A percentile compares a stretch with the other conserved stretches of the same genome.
phyloP scores from a whole-genome alignment of 2,797 vertebrate species.

The Helarctos malayanus region DNA sequence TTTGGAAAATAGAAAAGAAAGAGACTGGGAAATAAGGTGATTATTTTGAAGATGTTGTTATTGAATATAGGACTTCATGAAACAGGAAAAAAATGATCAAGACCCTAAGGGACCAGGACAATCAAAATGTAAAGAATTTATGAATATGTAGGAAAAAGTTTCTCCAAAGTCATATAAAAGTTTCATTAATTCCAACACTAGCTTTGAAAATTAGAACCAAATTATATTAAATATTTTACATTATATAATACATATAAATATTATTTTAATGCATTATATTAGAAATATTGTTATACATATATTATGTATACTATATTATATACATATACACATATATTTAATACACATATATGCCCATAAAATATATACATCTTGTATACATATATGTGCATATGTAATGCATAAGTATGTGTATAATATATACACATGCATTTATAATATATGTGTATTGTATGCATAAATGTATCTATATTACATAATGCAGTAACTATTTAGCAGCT shows the following conservation, averaged over 20 bases:
- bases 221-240: background rate
- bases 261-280: background rate
- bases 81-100: background rate
- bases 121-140: background rate
- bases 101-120: background rate
- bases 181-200: background rate
- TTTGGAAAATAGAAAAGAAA: background rate
- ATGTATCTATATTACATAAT: background rate
- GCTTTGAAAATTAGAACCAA: constrained; percentile 12
- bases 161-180: background rate
- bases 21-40: background rate
- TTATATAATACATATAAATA: background rate
- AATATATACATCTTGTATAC: background rate
- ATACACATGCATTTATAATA: background rate
- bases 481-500: background rate
- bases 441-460: background rate
- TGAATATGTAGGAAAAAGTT: background rate
- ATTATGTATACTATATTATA: background rate
- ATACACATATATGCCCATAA: background rate
- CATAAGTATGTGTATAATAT: background rate
- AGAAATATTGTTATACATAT: background rate
- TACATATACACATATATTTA: background rate
- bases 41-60: background rate
- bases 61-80: background rate
- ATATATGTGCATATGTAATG: background rate